These are phyloP conservation scores for Amphipoea oculea DNA, from an alignment of 2,888 invertebrate species.

Conservation along the genomic window DNA sequence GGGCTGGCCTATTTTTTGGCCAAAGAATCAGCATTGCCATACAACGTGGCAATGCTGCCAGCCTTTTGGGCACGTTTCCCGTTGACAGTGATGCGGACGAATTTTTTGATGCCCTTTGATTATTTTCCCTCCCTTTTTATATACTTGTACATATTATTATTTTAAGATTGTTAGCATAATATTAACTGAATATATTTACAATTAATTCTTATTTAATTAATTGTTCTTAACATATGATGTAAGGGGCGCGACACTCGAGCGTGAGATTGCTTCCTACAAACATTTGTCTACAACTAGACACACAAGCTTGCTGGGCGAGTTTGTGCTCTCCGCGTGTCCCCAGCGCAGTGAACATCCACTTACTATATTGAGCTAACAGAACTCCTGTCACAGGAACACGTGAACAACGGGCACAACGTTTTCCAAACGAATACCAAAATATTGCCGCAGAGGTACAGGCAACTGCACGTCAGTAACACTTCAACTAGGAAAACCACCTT, in stretches of 20 bases:
- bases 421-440: not conserved
- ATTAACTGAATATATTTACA: too few relatives aligned
- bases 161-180: too few relatives aligned
- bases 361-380: conserved; percentile 5
- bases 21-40: too few relatives aligned
- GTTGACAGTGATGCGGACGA: too few relatives aligned
- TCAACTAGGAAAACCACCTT: conserved; percentile 2
- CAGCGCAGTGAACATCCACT: not conserved
- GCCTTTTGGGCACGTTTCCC: too few relatives aligned
- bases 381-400: not conserved
- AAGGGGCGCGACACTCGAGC: not conserved
- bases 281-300: not conserved
- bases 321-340: not conserved
- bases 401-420: not conserved
- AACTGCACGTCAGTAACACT: too few relatives aligned
- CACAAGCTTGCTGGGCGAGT: not conserved
- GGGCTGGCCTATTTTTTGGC: too few relatives aligned
- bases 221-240: conserved; percentile 17
- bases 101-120: too few relatives aligned
- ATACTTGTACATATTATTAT: too few relatives aligned
- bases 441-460: not conserved
- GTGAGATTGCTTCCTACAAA: conserved; percentile 24
- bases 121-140: too few relatives aligned
- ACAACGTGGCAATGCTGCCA: too few relatives aligned
- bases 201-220: not conserved